Percentiles rank a stretch among this genome's conserved stretches.
phyloP scores from a whole-genome alignment of 2,113 vertebrate genomes.

The Zootoca vivipara region DNA sequence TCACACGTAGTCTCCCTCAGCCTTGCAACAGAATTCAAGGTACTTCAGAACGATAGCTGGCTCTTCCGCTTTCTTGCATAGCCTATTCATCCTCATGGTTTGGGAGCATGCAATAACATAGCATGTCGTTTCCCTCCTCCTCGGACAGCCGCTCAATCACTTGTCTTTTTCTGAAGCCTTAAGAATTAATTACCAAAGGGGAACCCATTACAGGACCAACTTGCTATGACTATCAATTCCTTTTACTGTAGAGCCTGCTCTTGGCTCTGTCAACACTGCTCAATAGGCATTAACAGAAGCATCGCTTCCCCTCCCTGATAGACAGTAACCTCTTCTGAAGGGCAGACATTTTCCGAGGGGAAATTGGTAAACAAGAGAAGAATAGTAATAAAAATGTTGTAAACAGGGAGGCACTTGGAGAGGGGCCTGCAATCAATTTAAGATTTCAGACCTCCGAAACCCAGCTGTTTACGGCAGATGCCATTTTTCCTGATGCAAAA shows the following conservation, averaged over 20 bases:
- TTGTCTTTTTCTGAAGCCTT: background rate
- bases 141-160: background rate
- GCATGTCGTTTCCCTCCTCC: background rate
- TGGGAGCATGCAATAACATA: no score
- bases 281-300: background rate
- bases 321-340: conserved; percentile 3
- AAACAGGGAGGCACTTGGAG: background rate
- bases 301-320: background rate
- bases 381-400: background rate
- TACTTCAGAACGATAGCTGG: background rate
- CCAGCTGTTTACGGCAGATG: background rate
- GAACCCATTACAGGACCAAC: background rate
- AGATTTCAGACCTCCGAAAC: background rate
- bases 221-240: conserved; percentile 2
- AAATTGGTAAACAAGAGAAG: background rate
- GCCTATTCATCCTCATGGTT: background rate
- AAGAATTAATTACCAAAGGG: background rate
- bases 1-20: no score
- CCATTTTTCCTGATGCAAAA: rapidly evolving
- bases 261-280: background rate
- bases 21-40: background rate
- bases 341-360: background rate
- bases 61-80: background rate
- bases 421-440: background rate
- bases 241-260: background rate